Evolutionary conservation across 1,140 invertebrate genomes (phyloP).

Genomic region (Tribolium castaneum): DNA sequence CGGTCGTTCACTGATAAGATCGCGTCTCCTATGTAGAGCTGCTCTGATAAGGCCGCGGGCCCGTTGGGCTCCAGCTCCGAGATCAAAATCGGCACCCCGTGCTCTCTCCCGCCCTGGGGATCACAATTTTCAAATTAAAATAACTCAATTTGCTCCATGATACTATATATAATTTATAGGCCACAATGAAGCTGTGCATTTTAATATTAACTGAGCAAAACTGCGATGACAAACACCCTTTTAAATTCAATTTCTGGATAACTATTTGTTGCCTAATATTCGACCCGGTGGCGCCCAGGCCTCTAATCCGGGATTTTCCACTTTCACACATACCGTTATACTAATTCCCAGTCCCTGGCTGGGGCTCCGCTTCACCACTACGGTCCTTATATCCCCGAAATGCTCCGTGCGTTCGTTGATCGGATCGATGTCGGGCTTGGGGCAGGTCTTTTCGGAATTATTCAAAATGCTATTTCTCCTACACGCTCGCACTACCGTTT

Average conservation of each 20-base stretch:
- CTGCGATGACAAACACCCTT: no score
- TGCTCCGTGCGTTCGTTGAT: slow-evolving; percentile 55
- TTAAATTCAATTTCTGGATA: no score
- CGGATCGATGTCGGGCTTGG: slow-evolving; percentile 53
- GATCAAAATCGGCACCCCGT: slow-evolving; percentile 88
- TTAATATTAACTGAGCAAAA: no score
- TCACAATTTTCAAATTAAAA: not conserved
- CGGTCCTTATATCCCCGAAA: slow-evolving; percentile 68
- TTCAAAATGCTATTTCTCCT: slow-evolving; percentile 63
- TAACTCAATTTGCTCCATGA: no score
- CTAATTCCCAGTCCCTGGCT: slow-evolving; percentile 85
- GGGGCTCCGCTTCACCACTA: slow-evolving; percentile 72
- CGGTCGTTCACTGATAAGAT: slow-evolving; percentile 83
- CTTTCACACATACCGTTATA: slow-evolving; percentile 73
- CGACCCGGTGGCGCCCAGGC: no score
- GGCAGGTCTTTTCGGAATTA: slow-evolving; percentile 50
- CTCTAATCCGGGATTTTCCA: not conserved
- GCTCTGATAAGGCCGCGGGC: slow-evolving; percentile 75
- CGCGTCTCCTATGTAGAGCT: slow-evolving; percentile 85
- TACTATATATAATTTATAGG: no score
- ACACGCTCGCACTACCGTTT: slow-evolving; percentile 78
- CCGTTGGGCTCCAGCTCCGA: slow-evolving; percentile 84
- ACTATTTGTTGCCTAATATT: no score
- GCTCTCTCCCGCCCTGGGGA: slow-evolving; percentile 81
- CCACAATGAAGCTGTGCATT: no score